Evolutionary conservation across 2,113 vertebrate species (phyloP).

Genomic region (Regulus satrapa): DNA sequence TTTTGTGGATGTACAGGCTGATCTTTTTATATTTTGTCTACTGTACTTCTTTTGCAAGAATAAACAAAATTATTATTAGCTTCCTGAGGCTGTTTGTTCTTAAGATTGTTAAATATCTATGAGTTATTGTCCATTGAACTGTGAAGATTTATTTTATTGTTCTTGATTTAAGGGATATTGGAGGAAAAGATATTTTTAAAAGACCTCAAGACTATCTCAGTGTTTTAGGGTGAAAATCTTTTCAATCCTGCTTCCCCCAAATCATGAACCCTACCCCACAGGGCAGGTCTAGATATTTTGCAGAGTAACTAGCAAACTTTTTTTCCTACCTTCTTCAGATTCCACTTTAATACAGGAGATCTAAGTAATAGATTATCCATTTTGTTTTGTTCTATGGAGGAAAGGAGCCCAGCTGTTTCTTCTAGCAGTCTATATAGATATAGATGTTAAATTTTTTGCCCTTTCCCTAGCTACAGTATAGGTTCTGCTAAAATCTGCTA

Average conservation of each 20-base stretch:
- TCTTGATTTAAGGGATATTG: neutral
- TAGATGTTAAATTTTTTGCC: neutral
- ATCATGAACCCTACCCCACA: accelerated
- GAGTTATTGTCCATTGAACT: neutral
- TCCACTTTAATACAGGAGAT: neutral
- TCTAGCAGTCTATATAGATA: neutral
- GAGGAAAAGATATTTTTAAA: neutral
- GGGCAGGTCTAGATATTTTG: neutral
- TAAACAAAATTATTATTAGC: constrained; percentile 35
- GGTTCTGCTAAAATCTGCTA: neutral
- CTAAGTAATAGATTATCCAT: neutral
- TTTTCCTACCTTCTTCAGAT: neutral
- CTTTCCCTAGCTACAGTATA: neutral
- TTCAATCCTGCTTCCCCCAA: neutral
- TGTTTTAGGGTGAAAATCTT: neutral
- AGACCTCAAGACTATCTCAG: neutral
- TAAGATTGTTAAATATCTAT: neutral
- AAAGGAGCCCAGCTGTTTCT: neutral
- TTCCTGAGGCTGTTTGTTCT: constrained; percentile 20
- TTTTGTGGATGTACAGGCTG: constrained; percentile 14
- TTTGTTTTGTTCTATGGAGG: neutral
- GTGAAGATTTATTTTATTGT: neutral
- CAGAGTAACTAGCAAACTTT: neutral
- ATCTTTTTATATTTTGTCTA: constrained; percentile 34
- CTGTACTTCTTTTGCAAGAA: constrained; percentile 38